These are phyloP conservation scores for Anaspis maculata DNA, from an alignment of 2,888 invertebrate genomes.

Conservation along the genomic window DNA sequence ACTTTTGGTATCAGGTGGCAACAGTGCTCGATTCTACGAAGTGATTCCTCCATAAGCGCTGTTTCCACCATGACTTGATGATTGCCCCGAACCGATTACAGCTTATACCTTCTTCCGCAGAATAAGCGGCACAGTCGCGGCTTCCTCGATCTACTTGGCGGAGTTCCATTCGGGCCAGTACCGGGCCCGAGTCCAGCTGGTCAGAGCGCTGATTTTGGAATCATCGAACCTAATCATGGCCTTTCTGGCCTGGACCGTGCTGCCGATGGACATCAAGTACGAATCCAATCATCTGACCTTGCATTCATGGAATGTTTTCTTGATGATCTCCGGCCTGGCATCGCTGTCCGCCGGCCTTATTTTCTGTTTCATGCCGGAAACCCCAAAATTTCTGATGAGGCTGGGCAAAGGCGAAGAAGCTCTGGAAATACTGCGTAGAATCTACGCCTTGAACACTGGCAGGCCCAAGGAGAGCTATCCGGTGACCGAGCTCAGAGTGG, in stretches of 20 bases:
- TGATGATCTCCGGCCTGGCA: slow-evolving; percentile 52
- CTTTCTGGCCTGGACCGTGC: slow-evolving; percentile 25
- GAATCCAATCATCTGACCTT: too few species aligned
- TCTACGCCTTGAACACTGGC: slow-evolving; percentile 59
- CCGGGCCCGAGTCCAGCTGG: slow-evolving; percentile 55
- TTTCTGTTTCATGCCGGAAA: slow-evolving; percentile 58
- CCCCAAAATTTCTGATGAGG: slow-evolving; percentile 69
- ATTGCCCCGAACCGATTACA: too few species aligned
- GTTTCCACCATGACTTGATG: too few species aligned
- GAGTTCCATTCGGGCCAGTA: slow-evolving; percentile 63
- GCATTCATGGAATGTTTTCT: slow-evolving; percentile 55
- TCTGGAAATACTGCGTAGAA: slow-evolving; percentile 50
- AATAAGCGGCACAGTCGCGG: slow-evolving; percentile 64
- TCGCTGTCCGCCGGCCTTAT: slow-evolving; percentile 56
- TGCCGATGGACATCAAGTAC: neutral
- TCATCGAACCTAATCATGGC: slow-evolving; percentile 57
- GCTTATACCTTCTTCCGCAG: slow-evolving; percentile 37
- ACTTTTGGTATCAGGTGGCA: too few species aligned
- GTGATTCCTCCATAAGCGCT: too few species aligned
- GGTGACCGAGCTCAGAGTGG: slow-evolving; percentile 30
- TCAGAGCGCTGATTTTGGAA: slow-evolving; percentile 59
- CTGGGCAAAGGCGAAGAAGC: slow-evolving; percentile 59
- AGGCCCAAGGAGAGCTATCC: slow-evolving; percentile 43
- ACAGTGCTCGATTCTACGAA: too few species aligned
- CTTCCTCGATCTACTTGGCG: slow-evolving; percentile 61